These are phyloP conservation scores for Tenthredo livida DNA, from an alignment of 2,888 invertebrate genomes.

Conservation along the genomic window DNA sequence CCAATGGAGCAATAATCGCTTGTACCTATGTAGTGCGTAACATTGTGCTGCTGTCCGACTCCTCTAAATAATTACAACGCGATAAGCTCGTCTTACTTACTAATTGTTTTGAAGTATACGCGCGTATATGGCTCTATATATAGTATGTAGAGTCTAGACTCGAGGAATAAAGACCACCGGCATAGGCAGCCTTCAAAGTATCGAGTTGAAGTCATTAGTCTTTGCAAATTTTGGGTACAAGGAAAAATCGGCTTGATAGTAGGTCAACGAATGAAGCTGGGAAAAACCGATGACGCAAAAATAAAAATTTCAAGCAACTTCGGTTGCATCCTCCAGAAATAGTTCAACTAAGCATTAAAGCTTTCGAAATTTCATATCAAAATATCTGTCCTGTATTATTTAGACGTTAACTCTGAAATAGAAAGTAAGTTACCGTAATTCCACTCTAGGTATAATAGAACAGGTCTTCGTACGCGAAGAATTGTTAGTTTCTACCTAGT, in stretches of 20 bases:
- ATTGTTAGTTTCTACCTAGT: neutral
- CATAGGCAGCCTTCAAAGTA: neutral
- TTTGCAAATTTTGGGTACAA: neutral
- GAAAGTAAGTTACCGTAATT: neutral
- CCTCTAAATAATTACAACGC: neutral
- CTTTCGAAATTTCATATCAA: too few species aligned
- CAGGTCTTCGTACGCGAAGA: neutral
- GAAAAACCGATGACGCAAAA: too few species aligned
- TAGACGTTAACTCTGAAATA: neutral
- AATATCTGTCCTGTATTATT: too few species aligned
- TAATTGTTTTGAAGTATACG: slow-evolving; percentile 14
- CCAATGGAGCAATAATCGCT: neutral
- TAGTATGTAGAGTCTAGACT: slow-evolving; percentile 11
- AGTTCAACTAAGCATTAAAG: too few species aligned
- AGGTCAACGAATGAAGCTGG: too few species aligned
- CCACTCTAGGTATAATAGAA: neutral
- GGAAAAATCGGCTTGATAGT: neutral
- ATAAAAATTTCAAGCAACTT: too few species aligned
- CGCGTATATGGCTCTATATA: neutral
- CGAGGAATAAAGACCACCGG: slow-evolving; percentile 1
- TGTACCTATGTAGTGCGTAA: neutral
- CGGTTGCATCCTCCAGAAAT: too few species aligned
- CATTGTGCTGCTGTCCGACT: slow-evolving; percentile 1
- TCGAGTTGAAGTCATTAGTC: neutral
- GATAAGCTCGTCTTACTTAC: slow-evolving; percentile 40